Conservation (phyloP, 2,797 vertebrate species). For the Intellagama lesueurii region DNA sequence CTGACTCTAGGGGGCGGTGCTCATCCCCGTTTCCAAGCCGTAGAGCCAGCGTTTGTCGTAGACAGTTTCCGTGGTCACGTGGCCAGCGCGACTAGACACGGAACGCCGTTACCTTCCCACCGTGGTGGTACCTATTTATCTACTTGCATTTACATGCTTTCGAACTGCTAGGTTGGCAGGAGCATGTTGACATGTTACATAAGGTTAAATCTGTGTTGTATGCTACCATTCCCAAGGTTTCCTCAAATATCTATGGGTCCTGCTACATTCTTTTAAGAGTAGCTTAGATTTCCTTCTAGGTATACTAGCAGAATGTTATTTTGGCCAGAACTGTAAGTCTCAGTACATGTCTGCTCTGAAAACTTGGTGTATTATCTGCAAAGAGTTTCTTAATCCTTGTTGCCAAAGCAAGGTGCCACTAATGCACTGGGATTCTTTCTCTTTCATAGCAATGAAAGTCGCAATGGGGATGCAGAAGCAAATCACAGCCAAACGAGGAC, state of each 20-base stretch:
- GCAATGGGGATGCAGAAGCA: slow-evolving; percentile 88
- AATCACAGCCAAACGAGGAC: slow-evolving; percentile 86
- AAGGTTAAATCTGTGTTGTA: background rate
- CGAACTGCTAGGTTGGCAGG: too few species aligned
- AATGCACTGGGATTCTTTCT: slow-evolving; percentile 6
- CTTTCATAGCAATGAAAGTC: slow-evolving; percentile 82
- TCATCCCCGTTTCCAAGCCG: too few species aligned
- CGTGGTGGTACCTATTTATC: too few species aligned
- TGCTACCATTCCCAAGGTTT: background rate
- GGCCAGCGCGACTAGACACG: too few species aligned
- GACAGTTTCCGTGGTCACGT: too few species aligned
- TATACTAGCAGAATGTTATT: background rate
- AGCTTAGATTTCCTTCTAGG: background rate
- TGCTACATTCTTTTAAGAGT: background rate
- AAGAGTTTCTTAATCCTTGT: background rate
- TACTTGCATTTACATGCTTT: too few species aligned
- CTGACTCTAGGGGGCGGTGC: too few species aligned
- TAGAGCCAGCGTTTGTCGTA: too few species aligned
- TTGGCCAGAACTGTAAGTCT: background rate
- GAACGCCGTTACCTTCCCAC: too few species aligned
- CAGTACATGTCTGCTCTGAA: background rate
- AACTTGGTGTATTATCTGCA: background rate
- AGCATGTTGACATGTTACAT: too few species aligned
- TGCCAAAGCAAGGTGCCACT: background rate
- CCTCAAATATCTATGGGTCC: background rate